These are phyloP conservation scores for Aselliscus stoliczkanus DNA, from an alignment of 2,797 vertebrate genomes.

Conservation along the genomic window DNA sequence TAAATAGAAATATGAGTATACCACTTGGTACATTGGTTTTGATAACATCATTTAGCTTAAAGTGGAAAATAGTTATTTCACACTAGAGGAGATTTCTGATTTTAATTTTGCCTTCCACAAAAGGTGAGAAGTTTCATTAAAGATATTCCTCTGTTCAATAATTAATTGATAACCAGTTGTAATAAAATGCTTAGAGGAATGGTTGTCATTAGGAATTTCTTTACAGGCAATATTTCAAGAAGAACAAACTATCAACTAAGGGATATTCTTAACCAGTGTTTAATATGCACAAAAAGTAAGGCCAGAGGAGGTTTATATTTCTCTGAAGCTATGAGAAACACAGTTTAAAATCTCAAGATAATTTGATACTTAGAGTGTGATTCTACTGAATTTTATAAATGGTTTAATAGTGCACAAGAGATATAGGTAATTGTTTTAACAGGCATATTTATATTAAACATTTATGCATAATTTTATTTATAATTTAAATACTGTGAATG, in stretches of 20 bases:
- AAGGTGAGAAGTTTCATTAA: constrained; percentile 75
- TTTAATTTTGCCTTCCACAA: constrained; percentile 72
- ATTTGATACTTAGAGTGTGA: constrained; percentile 44
- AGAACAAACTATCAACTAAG: constrained; percentile 65
- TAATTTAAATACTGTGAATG: not conserved
- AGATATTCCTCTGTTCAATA: constrained; percentile 74
- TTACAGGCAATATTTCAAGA: constrained; percentile 63
- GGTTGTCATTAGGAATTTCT: constrained; percentile 71
- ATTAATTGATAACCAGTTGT: constrained; percentile 74
- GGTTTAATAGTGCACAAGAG: constrained; percentile 30
- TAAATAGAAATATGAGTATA: not conserved
- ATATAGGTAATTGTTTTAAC: constrained; percentile 31
- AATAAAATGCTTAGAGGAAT: constrained; percentile 71
- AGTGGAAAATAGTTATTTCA: constrained; percentile 70
- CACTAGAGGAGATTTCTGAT: constrained; percentile 63
- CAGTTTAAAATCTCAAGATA: constrained; percentile 59
- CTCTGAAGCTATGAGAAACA: constrained; percentile 60
- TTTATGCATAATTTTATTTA: not conserved
- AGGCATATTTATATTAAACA: constrained; percentile 22
- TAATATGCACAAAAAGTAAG: constrained; percentile 59
- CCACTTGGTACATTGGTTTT: constrained; percentile 41
- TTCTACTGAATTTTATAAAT: constrained; percentile 52
- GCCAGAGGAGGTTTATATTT: constrained; percentile 58
- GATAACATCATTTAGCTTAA: constrained; percentile 63
- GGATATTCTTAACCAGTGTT: constrained; percentile 55